These are phyloP conservation scores for Conchocele bisecta DNA, from an alignment of 2,888 invertebrate species.

Conservation along the genomic window DNA sequence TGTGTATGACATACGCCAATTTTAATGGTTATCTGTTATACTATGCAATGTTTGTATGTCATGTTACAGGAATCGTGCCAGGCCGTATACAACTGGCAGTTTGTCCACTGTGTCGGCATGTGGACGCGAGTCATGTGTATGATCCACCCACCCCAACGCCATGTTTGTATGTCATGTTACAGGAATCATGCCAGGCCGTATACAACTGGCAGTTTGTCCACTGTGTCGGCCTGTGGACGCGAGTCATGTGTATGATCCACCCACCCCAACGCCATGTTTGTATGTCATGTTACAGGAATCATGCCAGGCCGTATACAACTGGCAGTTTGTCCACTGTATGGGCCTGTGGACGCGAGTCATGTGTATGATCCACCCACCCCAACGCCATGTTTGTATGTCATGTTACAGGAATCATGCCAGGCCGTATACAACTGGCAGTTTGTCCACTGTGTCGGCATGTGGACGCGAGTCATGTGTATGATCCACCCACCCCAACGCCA, in stretches of 20 bases:
- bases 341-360: slow-evolving; percentile 93
- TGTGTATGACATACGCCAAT: slow-evolving; percentile 85
- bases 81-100: slow-evolving; percentile 99
- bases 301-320: slow-evolving; percentile 97
- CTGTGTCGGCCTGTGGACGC: slow-evolving; percentile 95
- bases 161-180: no score
- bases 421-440: slow-evolving; percentile 99
- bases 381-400: no score
- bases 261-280: no score
- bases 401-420: slow-evolving; percentile 90
- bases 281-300: slow-evolving; percentile 88
- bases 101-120: slow-evolving; percentile 93
- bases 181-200: slow-evolving; percentile 95
- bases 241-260: slow-evolving; percentile 86
- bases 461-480: slow-evolving; percentile 88
- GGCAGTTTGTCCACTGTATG: slow-evolving; percentile 98
- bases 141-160: no score
- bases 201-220: slow-evolving; percentile 99
- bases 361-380: slow-evolving; percentile 85
- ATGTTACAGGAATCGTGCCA: slow-evolving; percentile 90
- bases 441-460: slow-evolving; percentile 94
- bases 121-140: slow-evolving; percentile 90
- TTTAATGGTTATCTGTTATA: no score
- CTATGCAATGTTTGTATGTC: no score
- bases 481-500: no score